These are phyloP conservation scores for Orcinus orca DNA, from an alignment of 2,113 vertebrate species.

Conservation along the genomic window DNA sequence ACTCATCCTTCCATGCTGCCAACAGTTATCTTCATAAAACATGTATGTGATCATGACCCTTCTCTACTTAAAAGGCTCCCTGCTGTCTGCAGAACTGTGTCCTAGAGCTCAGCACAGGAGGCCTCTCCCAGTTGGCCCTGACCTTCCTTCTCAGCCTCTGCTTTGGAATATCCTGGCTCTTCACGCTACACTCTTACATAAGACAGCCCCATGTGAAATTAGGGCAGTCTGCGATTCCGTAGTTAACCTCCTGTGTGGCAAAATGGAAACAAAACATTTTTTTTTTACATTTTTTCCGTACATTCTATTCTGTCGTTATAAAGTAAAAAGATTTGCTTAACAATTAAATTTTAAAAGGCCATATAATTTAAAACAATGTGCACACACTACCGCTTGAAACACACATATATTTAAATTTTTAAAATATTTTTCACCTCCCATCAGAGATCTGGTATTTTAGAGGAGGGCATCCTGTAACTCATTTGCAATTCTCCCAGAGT, in stretches of 20 bases:
- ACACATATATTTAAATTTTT: not conserved
- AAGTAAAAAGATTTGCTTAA: not conserved
- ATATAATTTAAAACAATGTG: not conserved
- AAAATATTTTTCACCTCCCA: not conserved
- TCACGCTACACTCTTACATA: not conserved
- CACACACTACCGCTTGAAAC: not conserved
- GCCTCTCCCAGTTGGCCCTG: not conserved
- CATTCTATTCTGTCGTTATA: not conserved
- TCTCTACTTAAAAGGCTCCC: slow-evolving; percentile 12
- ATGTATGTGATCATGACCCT: not conserved
- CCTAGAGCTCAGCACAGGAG: not conserved
- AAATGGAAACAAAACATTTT: not conserved
- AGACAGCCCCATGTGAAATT: not conserved
- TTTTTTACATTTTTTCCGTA: not conserved
- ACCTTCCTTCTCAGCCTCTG: not conserved
- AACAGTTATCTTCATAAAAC: not conserved
- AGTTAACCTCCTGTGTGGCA: not conserved
- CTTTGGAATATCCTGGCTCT: not conserved
- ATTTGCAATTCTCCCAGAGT: not conserved
- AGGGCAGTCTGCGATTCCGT: not conserved
- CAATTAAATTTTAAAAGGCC: not conserved
- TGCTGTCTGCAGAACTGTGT: not conserved
- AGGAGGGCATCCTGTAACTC: not conserved
- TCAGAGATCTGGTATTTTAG: not conserved
- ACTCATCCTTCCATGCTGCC: not conserved